Percentiles rank a stretch among this genome's conserved stretches.
Conservation (phyloP, 2,113 vertebrate genomes). For the Engraulis encrasicolus region DNA sequence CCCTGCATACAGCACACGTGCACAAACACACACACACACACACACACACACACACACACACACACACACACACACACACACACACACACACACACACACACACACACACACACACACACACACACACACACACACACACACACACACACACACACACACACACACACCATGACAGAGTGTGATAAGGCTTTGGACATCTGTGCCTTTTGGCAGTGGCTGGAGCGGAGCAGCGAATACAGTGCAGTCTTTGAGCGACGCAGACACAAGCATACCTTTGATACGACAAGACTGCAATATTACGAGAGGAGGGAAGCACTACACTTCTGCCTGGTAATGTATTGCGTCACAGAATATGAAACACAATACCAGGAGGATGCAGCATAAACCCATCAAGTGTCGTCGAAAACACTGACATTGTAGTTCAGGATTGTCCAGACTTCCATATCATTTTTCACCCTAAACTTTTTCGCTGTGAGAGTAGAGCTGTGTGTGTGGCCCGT, state of each 20-base stretch:
- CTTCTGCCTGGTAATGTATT: not conserved
- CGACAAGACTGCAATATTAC: not conserved
- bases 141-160: conserved; percentile 1
- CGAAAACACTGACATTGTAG: not conserved
- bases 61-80: conserved; percentile 33
- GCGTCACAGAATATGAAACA: not conserved
- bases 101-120: conserved; percentile 24
- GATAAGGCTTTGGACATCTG: conserved; percentile 47
- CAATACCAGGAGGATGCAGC: not conserved
- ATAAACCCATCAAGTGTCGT: not conserved
- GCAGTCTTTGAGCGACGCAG: not conserved
- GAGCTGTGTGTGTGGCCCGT: conserved; percentile 69
- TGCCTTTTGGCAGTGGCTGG: conserved; percentile 55
- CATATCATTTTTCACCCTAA: not conserved
- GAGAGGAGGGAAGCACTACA: not conserved
- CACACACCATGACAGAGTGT: conserved; percentile 1
- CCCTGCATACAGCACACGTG: not conserved
- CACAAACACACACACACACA: conserved; percentile 35
- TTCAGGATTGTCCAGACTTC: not conserved
- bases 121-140: conserved; percentile 21
- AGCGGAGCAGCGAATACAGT: conserved; percentile 28
- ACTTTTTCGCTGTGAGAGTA: not conserved
- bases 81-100: conserved; percentile 40
- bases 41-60: conserved; percentile 39
- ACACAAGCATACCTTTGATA: conserved; percentile 3